Evolutionary conservation across 1,140 invertebrate genomes (phyloP).

Genomic region (Lucilia cuprina): DNA sequence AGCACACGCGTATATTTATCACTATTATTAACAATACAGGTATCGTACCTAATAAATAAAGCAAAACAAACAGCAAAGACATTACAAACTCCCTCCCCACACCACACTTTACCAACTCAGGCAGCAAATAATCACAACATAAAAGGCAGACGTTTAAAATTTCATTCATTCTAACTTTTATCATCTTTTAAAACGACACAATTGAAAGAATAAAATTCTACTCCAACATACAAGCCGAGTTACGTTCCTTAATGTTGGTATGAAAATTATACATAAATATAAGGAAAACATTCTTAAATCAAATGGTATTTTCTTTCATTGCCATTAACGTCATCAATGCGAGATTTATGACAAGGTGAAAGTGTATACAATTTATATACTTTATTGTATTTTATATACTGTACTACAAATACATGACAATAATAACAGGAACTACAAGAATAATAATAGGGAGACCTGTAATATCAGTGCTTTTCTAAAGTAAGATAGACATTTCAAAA

Average conservation of each 20-base stretch:
- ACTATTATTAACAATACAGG: neutral
- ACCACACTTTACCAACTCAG: neutral
- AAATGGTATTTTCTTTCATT: conserved; percentile 15
- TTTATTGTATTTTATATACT: neutral
- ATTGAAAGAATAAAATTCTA: neutral
- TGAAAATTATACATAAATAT: neutral
- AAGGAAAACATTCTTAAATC: neutral
- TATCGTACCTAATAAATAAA: neutral
- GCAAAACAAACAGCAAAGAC: neutral
- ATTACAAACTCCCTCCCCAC: neutral
- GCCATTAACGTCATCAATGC: conserved; percentile 43
- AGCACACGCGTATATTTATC: neutral
- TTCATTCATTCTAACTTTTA: neutral
- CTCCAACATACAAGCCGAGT: neutral
- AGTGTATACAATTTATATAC: conserved; percentile 23
- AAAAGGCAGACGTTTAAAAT: neutral
- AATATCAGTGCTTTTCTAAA: no score
- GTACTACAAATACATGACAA: neutral
- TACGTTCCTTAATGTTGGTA: neutral
- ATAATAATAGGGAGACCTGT: no score
- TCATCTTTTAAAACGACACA: neutral
- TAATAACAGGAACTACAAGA: neutral
- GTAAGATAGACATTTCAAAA: no score
- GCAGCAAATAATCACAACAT: neutral
- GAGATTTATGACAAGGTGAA: conserved; percentile 42